Conservation (phyloP, 1,140 invertebrate genomes). For the Pseudobourletiella spinata region DNA sequence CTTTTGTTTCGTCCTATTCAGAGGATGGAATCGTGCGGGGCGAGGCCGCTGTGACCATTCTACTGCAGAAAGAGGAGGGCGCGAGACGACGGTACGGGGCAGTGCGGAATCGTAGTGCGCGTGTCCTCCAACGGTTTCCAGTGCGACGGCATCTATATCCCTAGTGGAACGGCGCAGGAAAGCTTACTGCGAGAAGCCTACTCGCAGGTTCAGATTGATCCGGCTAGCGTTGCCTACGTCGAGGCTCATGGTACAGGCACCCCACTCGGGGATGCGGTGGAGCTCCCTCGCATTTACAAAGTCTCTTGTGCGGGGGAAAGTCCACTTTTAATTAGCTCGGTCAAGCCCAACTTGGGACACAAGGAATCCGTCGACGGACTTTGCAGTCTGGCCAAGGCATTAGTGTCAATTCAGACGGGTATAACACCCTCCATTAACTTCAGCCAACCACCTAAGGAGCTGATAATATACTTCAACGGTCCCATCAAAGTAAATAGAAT, state of each 20-base stretch:
- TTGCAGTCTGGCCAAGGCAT: constrained; percentile 69
- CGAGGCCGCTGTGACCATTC: not conserved
- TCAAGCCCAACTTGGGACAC: constrained; percentile 92
- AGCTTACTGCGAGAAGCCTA: constrained; percentile 78
- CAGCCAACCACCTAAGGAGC: too few relatives aligned
- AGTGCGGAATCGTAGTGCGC: constrained; percentile 70
- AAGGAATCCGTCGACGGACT: constrained; percentile 80
- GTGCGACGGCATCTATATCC: constrained; percentile 81
- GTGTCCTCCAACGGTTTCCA: constrained; percentile 85
- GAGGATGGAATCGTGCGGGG: not conserved
- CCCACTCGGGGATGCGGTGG: constrained; percentile 5
- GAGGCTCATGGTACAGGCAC: constrained; percentile 82
- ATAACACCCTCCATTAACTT: constrained; percentile 58
- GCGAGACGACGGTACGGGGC: constrained; percentile 64
- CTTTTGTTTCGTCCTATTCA: too few relatives aligned
- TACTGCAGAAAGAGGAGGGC: too few relatives aligned
- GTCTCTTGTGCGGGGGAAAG: constrained; percentile 55
- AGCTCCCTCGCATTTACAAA: constrained; percentile 56
- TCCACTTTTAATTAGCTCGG: constrained; percentile 73
- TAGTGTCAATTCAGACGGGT: constrained; percentile 46
- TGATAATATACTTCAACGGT: too few relatives aligned
- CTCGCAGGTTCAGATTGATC: constrained; percentile 67
- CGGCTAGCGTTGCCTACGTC: constrained; percentile 71
- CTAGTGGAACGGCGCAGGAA: constrained; percentile 76
- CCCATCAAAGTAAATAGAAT: too few relatives aligned